Evolutionary conservation across 2,888 invertebrate species (phyloP), one percentile per base, ranked within the genome.

Genomic region (Automeris io): DNA sequence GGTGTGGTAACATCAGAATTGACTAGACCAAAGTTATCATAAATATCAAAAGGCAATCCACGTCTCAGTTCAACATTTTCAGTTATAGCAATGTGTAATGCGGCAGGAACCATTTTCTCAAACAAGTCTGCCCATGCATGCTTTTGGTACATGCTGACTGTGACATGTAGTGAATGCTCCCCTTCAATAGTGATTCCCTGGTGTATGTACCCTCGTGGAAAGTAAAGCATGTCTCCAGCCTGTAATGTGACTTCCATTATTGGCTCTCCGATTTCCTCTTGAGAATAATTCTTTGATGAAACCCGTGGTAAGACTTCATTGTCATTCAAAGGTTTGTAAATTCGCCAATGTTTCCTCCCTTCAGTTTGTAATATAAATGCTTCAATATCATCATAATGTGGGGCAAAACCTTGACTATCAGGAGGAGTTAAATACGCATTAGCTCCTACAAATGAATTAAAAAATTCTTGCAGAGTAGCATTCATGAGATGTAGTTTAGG

Each of bases 351-450:
- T 71, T 99, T 99, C 56, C 92, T 92, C 0, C 99, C 99, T 79
- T 99, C 99, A 1, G 98, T 82, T 86, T 99, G 99, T 33, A 99
- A 69, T 33, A 99, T 92, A 70, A 99, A 99, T 0, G 98, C 99
- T 80, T 99, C 99, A 48, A 99, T 99, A 64, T 99, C 99, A 80
- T 99, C 99, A 70, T 93, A 99, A 75, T 99, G 99, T 0, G 99
- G 99, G 0, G 99, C 99, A 83, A 99, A 99, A 0, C 99, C 99
- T 83, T 99, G 98, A 51, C 95, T 95, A 42, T 94, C 93, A 0
- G 97, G 93, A 2, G 99, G 99, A 1, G 99, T 99, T 37, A 99
- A 75, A 66, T 99, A 99, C 1, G 94, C 91, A 88, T 99, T 99
- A 0, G 97, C 95, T 2, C 99, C 99, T 32, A 97, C 96, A 88